Percentiles rank a stretch among this genome's conserved stretches.
These are phyloP conservation scores for Leptobrachium leishanense DNA, from an alignment of 2,113 vertebrate species.

Conservation along the genomic window DNA sequence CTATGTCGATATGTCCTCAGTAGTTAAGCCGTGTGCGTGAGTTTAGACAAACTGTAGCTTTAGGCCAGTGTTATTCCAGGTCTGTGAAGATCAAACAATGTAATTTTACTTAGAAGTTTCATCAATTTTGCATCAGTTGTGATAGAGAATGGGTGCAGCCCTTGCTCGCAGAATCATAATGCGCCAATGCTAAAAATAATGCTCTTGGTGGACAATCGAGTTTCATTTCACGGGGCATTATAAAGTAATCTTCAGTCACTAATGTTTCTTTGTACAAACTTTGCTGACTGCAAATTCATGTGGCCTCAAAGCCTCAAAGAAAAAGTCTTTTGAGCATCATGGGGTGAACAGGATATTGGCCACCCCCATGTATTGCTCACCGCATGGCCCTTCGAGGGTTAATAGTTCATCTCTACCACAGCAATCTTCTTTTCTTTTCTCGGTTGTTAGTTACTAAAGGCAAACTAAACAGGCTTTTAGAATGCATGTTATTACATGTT, in stretches of 20 bases:
- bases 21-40: conserved; percentile 76
- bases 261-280: conserved; percentile 46
- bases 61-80: conserved; percentile 79
- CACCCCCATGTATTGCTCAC: no score
- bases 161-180: conserved; percentile 71
- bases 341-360: no score
- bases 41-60: conserved; percentile 83
- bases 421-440: conserved; percentile 61
- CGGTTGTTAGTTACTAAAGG: conserved; percentile 74
- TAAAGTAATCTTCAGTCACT: conserved; percentile 55
- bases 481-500: conserved; percentile 84
- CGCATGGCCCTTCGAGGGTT: conserved; percentile 17
- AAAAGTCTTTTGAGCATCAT: no score
- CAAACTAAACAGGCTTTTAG: conserved; percentile 60
- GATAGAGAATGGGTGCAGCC: conserved; percentile 65
- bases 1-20: conserved; percentile 73
- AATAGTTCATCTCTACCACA: conserved; percentile 65
- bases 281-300: conserved; percentile 55
- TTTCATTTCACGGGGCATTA: conserved; percentile 63
- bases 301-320: conserved; percentile 55
- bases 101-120: conserved; percentile 80
- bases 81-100: conserved; percentile 84
- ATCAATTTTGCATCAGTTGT: conserved; percentile 86
- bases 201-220: conserved; percentile 70
- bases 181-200: conserved; percentile 60